Percentiles rank a stretch among this genome's conserved stretches.
Conservation (phyloP, 2,113 vertebrate species). For the Campylomormyrus tamandua region DNA sequence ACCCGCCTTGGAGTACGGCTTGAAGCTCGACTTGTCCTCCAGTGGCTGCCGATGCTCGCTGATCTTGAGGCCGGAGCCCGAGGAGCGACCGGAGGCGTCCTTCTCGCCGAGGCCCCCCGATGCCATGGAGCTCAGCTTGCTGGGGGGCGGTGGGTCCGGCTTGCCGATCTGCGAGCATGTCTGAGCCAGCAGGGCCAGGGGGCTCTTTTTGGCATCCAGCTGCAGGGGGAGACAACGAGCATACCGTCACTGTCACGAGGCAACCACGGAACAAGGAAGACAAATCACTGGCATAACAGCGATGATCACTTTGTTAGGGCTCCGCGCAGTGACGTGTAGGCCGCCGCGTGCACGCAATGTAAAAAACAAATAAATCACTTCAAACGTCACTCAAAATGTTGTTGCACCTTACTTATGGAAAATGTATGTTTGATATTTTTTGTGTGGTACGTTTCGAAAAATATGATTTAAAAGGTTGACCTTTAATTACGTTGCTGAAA, state of each 20-base stretch:
- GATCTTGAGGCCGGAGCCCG: constrained; percentile 54
- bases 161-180: constrained; percentile 95
- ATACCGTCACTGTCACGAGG: not conserved
- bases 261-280: not conserved
- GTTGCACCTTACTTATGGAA: not conserved
- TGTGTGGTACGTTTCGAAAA: not conserved
- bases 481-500: not conserved
- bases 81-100: constrained; percentile 61
- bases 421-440: not conserved
- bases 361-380: not conserved
- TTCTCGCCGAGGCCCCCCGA: constrained; percentile 72
- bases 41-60: constrained; percentile 54
- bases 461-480: not conserved
- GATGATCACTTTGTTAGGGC: not conserved
- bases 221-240: constrained; percentile 41
- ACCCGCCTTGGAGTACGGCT: constrained; percentile 77
- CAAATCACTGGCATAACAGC: not conserved
- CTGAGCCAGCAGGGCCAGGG: constrained; percentile 84
- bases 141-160: constrained; percentile 81
- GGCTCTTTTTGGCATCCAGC: constrained; percentile 96
- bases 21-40: constrained; percentile 92
- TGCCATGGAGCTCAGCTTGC: constrained; percentile 72
- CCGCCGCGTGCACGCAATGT: not conserved
- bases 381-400: not conserved
- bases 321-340: not conserved